These are phyloP conservation scores for Ianthella basta DNA, from an alignment of 37 sponge, comb jelly and placozoan species.

Conservation along the genomic window DNA sequence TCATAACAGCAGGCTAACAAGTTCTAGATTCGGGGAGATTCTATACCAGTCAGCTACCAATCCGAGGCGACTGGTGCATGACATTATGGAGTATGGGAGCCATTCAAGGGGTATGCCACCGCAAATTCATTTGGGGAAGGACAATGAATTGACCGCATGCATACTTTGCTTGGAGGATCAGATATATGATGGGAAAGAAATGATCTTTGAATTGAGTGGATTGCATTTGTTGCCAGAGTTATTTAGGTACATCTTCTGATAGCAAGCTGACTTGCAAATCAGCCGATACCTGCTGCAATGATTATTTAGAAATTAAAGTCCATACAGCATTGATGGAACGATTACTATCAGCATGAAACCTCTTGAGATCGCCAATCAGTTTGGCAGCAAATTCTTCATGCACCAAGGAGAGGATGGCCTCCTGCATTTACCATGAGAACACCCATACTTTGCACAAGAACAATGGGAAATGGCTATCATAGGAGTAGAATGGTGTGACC, in stretches of 20 bases:
- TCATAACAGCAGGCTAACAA: background rate
- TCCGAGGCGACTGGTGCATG: background rate
- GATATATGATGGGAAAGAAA: background rate
- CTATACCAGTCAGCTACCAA: background rate
- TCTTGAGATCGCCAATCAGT: background rate
- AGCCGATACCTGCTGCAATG: background rate
- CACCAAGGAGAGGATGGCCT: constrained; percentile 1
- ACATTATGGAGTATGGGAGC: background rate
- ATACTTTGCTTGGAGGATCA: background rate
- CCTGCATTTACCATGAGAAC: background rate
- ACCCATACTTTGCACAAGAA: background rate
- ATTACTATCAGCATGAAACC: constrained; percentile 15
- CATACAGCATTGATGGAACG: constrained; percentile 15
- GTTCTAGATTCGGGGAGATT: constrained; percentile 27
- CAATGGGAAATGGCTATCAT: constrained; percentile 13
- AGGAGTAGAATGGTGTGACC: constrained; percentile 23
- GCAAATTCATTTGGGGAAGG: constrained; percentile 7
- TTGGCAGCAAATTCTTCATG: constrained; percentile 16
- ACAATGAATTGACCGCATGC: background rate
- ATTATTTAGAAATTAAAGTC: background rate
- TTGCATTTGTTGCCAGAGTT: constrained; percentile 14
- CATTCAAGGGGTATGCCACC: background rate
- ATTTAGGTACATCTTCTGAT: constrained; percentile 6
- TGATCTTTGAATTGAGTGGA: background rate
- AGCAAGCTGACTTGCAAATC: background rate